Evolutionary conservation across 2,797 vertebrate genomes (phyloP), one percentile per base, ranked within the genome.

Genomic region (Catharus ustulatus): DNA sequence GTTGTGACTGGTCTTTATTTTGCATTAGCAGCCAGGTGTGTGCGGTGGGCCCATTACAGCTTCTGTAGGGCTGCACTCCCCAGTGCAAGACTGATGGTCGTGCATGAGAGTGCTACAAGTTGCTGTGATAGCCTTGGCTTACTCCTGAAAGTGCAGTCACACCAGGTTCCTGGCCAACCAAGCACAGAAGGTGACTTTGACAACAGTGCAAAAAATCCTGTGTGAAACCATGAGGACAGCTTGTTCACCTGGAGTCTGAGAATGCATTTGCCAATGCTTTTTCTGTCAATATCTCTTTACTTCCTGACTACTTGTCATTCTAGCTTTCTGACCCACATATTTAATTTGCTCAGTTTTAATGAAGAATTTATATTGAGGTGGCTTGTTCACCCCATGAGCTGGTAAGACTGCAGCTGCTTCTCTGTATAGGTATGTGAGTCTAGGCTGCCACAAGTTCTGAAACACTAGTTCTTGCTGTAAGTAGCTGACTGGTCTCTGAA

Each of bases 61-160:
- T 52, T 20, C 20, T 23, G 6, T 5, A 2, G 9, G 29, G 20
- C 42, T 72, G 10, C 40, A 5, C 2, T 48, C 11, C 9, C 2
- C 17, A 10, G 19, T 23, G 38, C 27, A 5, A 22, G 54, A 5
- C 12, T 26, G 27, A 18, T 21, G 21, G 54, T 43, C 7, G 14
- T 32, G 48, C n/a, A 1, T 23, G 59, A 49, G 38, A 13, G 3
- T 10, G 22, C 18, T 22, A 3, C 8, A 9, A 12, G 63, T n/a
- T 20, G 48, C 11, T 40, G 17, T 1, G n/a, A 1, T 29, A 36
- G 51, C 40, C 36, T 69, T 46, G 42, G 19, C 15, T 43, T 16
- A 2, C 43, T 48, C 3, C 11, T 11, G 15, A 6, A 32, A 29
- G 38, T 11, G 16, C 13, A 10, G 16, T 45, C 2, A 2, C 21